A percentile compares a stretch with the other conserved stretches of the same genome.
Evolutionary conservation across 1,140 invertebrate species (phyloP).

Genomic region (Pachypeltis micranthus): DNA sequence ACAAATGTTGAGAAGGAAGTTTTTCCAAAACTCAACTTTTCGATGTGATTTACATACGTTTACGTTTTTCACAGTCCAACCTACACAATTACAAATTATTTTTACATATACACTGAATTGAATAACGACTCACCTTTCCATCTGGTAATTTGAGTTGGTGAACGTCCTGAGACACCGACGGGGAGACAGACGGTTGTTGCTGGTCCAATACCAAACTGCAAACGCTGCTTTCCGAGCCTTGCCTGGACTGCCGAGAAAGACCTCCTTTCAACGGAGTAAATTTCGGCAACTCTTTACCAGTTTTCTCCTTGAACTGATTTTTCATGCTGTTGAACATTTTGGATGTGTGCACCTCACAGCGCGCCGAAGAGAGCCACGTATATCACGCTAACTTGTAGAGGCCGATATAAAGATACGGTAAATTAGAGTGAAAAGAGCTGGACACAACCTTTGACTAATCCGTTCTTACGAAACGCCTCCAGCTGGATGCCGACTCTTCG

Average conservation of each 20-base stretch:
- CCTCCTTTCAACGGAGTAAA: constrained; percentile 37
- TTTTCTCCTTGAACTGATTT: constrained; percentile 62
- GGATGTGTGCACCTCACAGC: no score
- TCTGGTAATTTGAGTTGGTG: constrained; percentile 25
- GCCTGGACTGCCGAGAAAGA: constrained; percentile 42
- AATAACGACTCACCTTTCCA: constrained; percentile 25
- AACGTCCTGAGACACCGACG: constrained; percentile 13
- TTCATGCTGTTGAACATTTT: constrained; percentile 38
- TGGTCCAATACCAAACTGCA: constrained; percentile 40
- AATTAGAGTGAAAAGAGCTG: no score
- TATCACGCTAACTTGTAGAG: no score
- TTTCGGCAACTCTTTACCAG: constrained; percentile 51
- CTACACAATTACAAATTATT: neutral
- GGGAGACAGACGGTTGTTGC: constrained; percentile 20
- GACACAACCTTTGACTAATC: no score
- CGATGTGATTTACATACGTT: neutral
- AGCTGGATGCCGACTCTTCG: no score
- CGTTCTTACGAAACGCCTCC: no score
- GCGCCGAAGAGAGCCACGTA: no score
- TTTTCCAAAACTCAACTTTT: no score
- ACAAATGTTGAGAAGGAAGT: no score
- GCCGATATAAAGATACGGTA: no score
- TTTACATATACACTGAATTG: neutral
- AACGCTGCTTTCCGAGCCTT: constrained; percentile 48
- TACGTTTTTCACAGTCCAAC: neutral